Evolutionary conservation across 2,888 invertebrate species (phyloP), one percentile per base, ranked within the genome.

Genomic region (Plagodis pulveraria): DNA sequence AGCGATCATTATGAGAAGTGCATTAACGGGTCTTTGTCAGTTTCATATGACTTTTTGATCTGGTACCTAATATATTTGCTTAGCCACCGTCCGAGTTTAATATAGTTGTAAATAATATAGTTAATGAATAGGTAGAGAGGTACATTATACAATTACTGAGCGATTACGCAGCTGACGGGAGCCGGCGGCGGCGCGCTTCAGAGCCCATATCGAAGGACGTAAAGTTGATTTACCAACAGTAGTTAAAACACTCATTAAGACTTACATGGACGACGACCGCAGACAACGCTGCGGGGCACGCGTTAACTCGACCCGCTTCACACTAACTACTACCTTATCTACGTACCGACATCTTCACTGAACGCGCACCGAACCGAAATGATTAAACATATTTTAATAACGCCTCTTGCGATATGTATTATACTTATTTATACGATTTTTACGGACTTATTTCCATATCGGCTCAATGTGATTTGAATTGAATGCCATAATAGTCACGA

Each of bases 241-340:
- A 87, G 86, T 88, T 86, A 88, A 87, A 86, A 83, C 79, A 78
- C 79, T 87, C 86, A 89, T 88, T 88, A 89, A 83, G 74, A 42
- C 67, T 73, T 77, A 87, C 84, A 84, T 81, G 82, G 72, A 74
- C 72, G 62, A 71, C 66, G 73, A 74, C 80, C 82, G 79, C 81
- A 78, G 75, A 67, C 74, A 65, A 65, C 67, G 82, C 82, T 80
- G 73, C 80, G 69, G 81, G 86, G 78, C 83, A 77, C 73, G 69
- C 74, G 77, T 81, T 81, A 80, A 78, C 79, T 82, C 71, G 36
- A 41, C 56, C 48, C 36, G 11, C 6, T 51, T 22, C 41, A 0
- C 34, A 52, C 52, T 12, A 42, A 61, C 56, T 61, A 9, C 52
- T 52, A 50, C 52, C n/a, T 56, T 50, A 49, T 48, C 60, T 61